A percentile compares a stretch with the other conserved stretches of the same genome.
Conservation (phyloP, 2,797 vertebrate genomes). For the Coranthus polyacanthus region DNA sequence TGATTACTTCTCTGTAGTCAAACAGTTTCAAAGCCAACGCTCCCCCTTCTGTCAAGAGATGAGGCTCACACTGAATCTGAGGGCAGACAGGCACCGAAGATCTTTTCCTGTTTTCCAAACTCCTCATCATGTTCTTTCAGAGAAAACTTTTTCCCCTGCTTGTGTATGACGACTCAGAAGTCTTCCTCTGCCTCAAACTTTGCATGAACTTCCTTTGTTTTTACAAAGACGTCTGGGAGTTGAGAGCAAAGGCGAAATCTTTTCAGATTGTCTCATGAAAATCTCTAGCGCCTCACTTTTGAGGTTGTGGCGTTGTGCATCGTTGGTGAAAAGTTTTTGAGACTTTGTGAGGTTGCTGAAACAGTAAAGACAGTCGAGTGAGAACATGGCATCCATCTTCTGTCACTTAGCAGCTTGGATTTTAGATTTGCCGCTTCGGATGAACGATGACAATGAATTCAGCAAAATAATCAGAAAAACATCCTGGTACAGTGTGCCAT, state of each 20-base stretch:
- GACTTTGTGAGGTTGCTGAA: slow-evolving; percentile 32
- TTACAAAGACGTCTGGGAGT: slow-evolving; percentile 63
- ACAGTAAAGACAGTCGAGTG: slow-evolving; percentile 28
- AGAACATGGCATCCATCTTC: slow-evolving; percentile 19
- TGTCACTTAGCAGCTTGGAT: slow-evolving; percentile 39
- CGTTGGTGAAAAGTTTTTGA: slow-evolving; percentile 48
- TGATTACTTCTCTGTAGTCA: slow-evolving; percentile 61
- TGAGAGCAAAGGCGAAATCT: slow-evolving; percentile 56
- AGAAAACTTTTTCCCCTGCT: slow-evolving; percentile 42
- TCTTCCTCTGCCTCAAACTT: slow-evolving; percentile 69
- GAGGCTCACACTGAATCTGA: slow-evolving; percentile 53
- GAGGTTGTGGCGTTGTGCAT: slow-evolving; percentile 49
- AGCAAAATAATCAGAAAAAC: slow-evolving; percentile 12
- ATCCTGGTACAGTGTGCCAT: not conserved
- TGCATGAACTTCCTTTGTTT: slow-evolving; percentile 70
- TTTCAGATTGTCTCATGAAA: slow-evolving; percentile 51
- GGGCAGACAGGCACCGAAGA: slow-evolving; percentile 56
- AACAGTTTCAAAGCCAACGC: slow-evolving; percentile 61
- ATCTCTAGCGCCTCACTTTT: slow-evolving; percentile 35
- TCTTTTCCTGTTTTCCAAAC: slow-evolving; percentile 72
- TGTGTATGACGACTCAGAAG: slow-evolving; percentile 59
- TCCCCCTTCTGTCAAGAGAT: slow-evolving; percentile 57
- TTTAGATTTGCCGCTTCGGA: slow-evolving; percentile 38
- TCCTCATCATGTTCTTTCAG: slow-evolving; percentile 63
- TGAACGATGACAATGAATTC: slow-evolving; percentile 15